Evolutionary conservation across 2,888 invertebrate genomes (phyloP).

Genomic region (Trachelus stipa): DNA sequence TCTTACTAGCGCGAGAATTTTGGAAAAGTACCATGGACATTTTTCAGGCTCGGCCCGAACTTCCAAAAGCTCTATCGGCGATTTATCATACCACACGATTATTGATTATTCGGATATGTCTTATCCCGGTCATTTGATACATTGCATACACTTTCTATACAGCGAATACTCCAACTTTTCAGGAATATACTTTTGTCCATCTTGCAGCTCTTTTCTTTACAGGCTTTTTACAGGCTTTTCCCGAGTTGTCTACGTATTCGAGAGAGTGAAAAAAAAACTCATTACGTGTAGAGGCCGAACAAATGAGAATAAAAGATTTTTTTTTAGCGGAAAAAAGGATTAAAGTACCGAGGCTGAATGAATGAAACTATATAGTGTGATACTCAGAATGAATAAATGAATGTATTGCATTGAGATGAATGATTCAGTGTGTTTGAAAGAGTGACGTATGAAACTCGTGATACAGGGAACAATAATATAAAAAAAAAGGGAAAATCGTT

Average conservation of each 20-base stretch:
- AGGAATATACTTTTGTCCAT: slow-evolving; percentile 47
- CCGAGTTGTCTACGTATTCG: slow-evolving; percentile 48
- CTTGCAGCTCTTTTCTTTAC: slow-evolving; percentile 66
- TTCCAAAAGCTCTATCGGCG: slow-evolving; percentile 48
- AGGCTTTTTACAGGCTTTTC: slow-evolving; percentile 63
- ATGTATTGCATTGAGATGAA: slow-evolving; percentile 38
- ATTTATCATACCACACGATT: slow-evolving; percentile 26
- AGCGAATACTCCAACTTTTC: slow-evolving; percentile 31
- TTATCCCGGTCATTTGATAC: slow-evolving; percentile 17
- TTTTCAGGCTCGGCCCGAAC: slow-evolving; percentile 55
- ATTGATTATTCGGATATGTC: slow-evolving; percentile 18
- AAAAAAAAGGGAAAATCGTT: slow-evolving; percentile 38
- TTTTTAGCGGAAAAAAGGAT: slow-evolving; percentile 28
- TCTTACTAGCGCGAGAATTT: slow-evolving; percentile 34
- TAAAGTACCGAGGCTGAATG: slow-evolving; percentile 23
- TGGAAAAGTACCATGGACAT: slow-evolving; percentile 3
- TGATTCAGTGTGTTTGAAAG: not conserved
- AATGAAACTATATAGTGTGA: not conserved
- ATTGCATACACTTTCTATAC: slow-evolving; percentile 14
- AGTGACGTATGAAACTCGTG: not conserved
- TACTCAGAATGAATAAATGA: slow-evolving; percentile 33
- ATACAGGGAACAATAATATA: slow-evolving; percentile 3
- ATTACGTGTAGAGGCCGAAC: slow-evolving; percentile 56
- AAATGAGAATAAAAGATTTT: slow-evolving; percentile 29
- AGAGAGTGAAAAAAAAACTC: slow-evolving; percentile 26